Base-by-base conservation (phyloP, 2,113 vertebrate genomes). In the Cariama cristata region DNA sequence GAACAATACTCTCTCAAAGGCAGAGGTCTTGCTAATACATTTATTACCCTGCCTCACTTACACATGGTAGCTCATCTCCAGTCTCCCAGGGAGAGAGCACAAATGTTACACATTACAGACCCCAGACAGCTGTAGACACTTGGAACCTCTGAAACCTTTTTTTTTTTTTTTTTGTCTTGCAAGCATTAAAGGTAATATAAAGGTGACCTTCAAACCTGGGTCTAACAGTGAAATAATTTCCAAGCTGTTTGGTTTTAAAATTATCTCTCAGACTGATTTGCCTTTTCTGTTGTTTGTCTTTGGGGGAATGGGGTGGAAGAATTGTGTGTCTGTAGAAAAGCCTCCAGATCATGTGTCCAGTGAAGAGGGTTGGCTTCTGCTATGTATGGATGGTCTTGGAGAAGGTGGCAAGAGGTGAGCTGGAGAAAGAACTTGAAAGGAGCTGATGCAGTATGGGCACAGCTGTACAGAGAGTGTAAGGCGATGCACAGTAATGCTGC, bases 281-380 rank as follows among this genome's bases (percentile, higher is more conserved):
- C n/a, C 21, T 32, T 92, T 69, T 63, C 59, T 58, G 21, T 56
- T 86, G 58, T 73, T 86, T 68, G 19, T 45, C 20, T 62, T 33
- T 67, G 21, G 56, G 26, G 47, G 59, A 45, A 50, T 13, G 42
- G 8, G 26, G 40, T 71, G 23, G 23, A 64, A 17, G n/a, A 30
- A 26, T 8, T 59, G 24, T 10, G 12, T 27, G 44, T 64, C 28
- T 24, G 59, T 15, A 45, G 66, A 20, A 45, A 59, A 64, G 11
- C 14, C 14, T 62, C 21, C 13, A 8, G 50, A 16, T 33, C 3
- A 0, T 3, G 20, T 18, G 20, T 22, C 55, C 12, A 3, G 14
- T 23, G 55, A 63, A 76, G 42, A 32, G 30, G 33, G 17, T 12
- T 56, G 63, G n/a, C 19, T 67, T 81, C 64, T 52, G 27, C 28